Percentiles rank a stretch among this genome's conserved stretches.
phyloP scores from a whole-genome alignment of 1,140 invertebrate species.

The Mizuhopecten yessoensis region DNA sequence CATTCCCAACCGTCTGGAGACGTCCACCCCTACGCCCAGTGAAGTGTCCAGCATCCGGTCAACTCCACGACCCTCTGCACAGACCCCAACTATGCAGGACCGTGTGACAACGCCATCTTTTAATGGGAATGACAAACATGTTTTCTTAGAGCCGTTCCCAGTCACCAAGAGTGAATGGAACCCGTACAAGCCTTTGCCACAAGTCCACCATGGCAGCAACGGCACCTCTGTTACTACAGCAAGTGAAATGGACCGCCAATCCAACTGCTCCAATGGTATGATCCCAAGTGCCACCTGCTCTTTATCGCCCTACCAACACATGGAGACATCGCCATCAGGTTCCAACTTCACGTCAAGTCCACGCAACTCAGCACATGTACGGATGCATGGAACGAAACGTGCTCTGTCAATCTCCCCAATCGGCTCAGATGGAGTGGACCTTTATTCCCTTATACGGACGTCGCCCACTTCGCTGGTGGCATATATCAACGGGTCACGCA shows the following conservation, averaged over 20 bases:
- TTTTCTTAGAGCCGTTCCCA: constrained; percentile 76
- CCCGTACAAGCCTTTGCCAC: constrained; percentile 72
- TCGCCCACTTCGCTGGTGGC: constrained; percentile 96
- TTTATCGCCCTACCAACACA: constrained; percentile 78
- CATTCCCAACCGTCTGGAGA: constrained; percentile 74
- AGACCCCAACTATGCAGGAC: constrained; percentile 69
- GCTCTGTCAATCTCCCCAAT: constrained; percentile 97
- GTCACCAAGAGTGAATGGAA: constrained; percentile 75
- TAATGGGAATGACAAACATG: constrained; percentile 69
- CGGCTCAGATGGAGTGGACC: constrained; percentile 93
- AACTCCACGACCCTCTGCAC: constrained; percentile 64
- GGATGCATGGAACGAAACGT: constrained; percentile 86
- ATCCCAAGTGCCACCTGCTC: constrained; percentile 72
- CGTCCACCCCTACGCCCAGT: constrained; percentile 80
- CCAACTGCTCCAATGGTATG: constrained; percentile 65
- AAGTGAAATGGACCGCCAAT: constrained; percentile 63
- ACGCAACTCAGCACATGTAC: constrained; percentile 78
- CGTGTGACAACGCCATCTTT: constrained; percentile 61
- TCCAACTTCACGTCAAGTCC: constrained; percentile 77
- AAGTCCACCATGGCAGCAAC: constrained; percentile 61
- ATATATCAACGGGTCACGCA: constrained; percentile 94
- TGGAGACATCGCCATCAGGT: constrained; percentile 75
- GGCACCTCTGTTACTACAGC: constrained; percentile 54
- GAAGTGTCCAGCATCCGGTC: constrained; percentile 80
- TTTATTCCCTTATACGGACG: constrained; percentile 95